Conservation (phyloP, 2,888 invertebrate genomes). For the Acheta domesticus region DNA sequence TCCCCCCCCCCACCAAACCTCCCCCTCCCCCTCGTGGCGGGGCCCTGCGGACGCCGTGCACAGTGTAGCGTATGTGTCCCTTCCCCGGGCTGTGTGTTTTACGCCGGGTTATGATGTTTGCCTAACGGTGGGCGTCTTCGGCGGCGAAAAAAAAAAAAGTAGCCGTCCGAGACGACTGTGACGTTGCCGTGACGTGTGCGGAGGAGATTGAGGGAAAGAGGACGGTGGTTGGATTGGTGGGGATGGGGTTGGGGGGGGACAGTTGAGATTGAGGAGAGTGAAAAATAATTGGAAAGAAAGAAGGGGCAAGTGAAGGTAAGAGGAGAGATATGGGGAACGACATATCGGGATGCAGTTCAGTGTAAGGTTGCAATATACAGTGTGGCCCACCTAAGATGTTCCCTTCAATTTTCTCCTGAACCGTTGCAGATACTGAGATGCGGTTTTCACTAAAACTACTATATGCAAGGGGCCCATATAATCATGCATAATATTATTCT, state of each 20-base stretch:
- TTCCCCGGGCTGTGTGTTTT: background rate
- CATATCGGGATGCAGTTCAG: too few relatives aligned
- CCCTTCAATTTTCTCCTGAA: too few relatives aligned
- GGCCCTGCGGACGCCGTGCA: background rate
- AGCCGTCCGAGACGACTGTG: background rate
- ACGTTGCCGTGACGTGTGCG: background rate
- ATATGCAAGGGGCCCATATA: too few relatives aligned
- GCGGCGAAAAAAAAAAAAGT: background rate
- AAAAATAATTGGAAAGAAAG: background rate
- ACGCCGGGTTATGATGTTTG: constrained; percentile 18
- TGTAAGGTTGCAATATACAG: too few relatives aligned
- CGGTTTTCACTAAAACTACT: too few relatives aligned
- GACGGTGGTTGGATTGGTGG: background rate
- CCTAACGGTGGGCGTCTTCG: constrained; percentile 1
- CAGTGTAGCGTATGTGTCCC: constrained; percentile 11
- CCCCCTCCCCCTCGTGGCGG: background rate
- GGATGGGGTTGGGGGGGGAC: background rate
- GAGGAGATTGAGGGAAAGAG: background rate
- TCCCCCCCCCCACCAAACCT: background rate
- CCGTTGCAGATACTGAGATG: too few relatives aligned
- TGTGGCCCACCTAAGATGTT: too few relatives aligned
- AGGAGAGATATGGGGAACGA: background rate
- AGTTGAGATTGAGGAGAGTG: background rate
- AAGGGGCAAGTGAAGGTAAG: background rate
- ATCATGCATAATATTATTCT: too few relatives aligned